Conservation (phyloP, 2,113 vertebrate species). For the human region GRCh38 chr4:151277001-151277500, state of each 20-base stretch:
- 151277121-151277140: not conserved
- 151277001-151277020: not conserved
- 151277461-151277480: not conserved
- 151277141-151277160: not conserved
- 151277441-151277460: not conserved
- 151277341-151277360: not conserved
- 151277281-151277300: not conserved
- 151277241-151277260: not conserved
- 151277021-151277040: not conserved
- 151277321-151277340: not conserved
- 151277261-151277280: not conserved
- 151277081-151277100: not conserved
- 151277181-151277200: not conserved
- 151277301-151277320: not conserved
- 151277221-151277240: not conserved
- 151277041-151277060: not conserved
- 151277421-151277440: not conserved
- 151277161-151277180: slow-evolving; percentile 23
- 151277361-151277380: not conserved
- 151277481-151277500: not conserved
- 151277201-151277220: slow-evolving; percentile 27
- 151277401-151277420: not conserved
- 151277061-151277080: not conserved
- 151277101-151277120: not conserved
- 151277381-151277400: too few relatives aligned